Percentiles rank a stretch among this genome's conserved stretches.
These are phyloP conservation scores for Antitype chi DNA, from an alignment of 2,888 invertebrate genomes.

Conservation along the genomic window DNA sequence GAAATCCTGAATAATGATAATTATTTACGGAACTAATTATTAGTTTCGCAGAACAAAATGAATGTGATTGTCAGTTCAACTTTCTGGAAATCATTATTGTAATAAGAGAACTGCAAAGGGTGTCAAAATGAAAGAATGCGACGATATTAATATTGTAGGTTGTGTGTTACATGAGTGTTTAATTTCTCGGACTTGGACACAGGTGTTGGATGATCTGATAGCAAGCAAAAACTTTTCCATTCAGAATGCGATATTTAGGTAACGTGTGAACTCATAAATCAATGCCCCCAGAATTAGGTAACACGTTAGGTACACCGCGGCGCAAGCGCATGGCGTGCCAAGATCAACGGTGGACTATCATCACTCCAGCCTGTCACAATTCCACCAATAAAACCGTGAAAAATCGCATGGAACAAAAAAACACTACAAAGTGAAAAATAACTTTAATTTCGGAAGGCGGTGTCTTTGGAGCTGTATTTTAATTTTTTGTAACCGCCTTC, in stretches of 20 bases:
- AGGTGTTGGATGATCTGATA: conserved; percentile 30
- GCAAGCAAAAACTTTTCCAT: conserved; percentile 22
- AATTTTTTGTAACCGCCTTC: too few relatives aligned
- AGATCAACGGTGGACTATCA: conserved; percentile 43
- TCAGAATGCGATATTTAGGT: conserved; percentile 36
- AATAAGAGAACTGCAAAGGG: conserved; percentile 6
- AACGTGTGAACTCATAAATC: conserved; percentile 29
- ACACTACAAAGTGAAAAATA: too few relatives aligned
- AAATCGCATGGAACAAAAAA: neutral
- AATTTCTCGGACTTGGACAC: conserved; percentile 14
- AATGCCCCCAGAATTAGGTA: conserved; percentile 41
- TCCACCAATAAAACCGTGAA: conserved; percentile 25
- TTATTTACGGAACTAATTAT: too few relatives aligned
- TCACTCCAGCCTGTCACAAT: conserved; percentile 20
- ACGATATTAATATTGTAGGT: conserved; percentile 2
- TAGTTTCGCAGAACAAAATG: neutral
- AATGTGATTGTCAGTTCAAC: neutral
- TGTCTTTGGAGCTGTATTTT: too few relatives aligned
- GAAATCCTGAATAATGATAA: neutral
- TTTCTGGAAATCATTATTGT: conserved; percentile 5
- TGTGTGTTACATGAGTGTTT: conserved; percentile 13
- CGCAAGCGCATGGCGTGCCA: conserved; percentile 40
- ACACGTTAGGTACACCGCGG: conserved; percentile 23
- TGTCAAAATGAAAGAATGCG: conserved; percentile 13
- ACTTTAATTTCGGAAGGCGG: too few relatives aligned